These are phyloP conservation scores for Olivierus martensii DNA, from an alignment of 1,140 invertebrate species.

Conservation along the genomic window DNA sequence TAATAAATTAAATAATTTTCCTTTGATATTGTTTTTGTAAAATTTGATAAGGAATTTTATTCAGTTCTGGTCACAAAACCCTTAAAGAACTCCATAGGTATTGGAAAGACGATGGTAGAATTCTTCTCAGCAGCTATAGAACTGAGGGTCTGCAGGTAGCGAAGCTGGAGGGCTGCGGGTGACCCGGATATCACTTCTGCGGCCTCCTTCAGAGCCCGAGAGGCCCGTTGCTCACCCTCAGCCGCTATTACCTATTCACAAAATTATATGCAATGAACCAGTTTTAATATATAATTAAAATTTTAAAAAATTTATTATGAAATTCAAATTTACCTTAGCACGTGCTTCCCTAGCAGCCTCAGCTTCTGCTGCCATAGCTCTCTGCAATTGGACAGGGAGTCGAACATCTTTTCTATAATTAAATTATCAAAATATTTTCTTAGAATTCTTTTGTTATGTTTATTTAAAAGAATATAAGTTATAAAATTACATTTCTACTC, in stretches of 20 bases:
- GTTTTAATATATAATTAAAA: background rate
- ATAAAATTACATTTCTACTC: slow-evolving; percentile 41
- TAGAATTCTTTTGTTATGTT: background rate
- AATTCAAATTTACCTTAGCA: slow-evolving; percentile 45
- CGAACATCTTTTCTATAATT: slow-evolving; percentile 68
- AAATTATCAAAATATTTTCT: background rate
- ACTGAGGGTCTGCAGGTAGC: slow-evolving; percentile 32
- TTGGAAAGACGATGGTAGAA: slow-evolving; percentile 30
- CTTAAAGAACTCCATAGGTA: slow-evolving; percentile 16
- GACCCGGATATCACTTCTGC: slow-evolving; percentile 38
- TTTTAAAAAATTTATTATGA: background rate
- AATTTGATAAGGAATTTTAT: background rate
- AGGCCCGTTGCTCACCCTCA: slow-evolving; percentile 27
- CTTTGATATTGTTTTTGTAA: background rate
- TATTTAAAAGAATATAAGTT: background rate
- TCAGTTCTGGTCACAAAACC: slow-evolving; percentile 8
- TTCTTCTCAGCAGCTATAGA: slow-evolving; percentile 33
- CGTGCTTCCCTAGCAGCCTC: slow-evolving; percentile 70
- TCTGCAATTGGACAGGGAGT: slow-evolving; percentile 62
- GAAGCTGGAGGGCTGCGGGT: slow-evolving; percentile 30
- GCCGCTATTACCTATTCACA: slow-evolving; percentile 22
- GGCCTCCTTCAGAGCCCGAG: slow-evolving; percentile 39
- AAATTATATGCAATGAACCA: background rate
- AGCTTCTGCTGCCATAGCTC: slow-evolving; percentile 75
- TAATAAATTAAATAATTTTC: background rate